Evolutionary conservation across 1,140 invertebrate species (phyloP).

Genomic region (Neoseiulus cucumeris): DNA sequence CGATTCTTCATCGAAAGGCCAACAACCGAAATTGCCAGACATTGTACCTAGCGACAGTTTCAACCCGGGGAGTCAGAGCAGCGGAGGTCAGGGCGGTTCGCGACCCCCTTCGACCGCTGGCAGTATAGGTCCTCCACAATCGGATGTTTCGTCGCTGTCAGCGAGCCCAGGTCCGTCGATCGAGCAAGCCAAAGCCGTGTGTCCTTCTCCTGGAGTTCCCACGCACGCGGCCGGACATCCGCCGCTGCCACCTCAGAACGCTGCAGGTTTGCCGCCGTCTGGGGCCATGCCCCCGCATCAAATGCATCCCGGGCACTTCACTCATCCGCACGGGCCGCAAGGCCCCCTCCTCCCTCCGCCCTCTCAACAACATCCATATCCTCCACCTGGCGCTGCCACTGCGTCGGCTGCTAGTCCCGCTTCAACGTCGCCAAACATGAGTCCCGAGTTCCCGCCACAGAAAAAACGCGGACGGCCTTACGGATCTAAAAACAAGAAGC

Average conservation of each 20-base stretch:
- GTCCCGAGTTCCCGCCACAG: conserved; percentile 13
- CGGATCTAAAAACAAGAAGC: conserved; percentile 22
- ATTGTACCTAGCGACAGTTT: not conserved
- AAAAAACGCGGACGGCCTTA: conserved; percentile 23
- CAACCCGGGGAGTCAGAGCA: not conserved
- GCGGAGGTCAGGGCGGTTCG: conserved; percentile 4
- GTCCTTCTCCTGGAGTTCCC: too few relatives aligned
- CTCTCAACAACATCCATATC: not conserved
- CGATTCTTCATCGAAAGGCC: too few relatives aligned
- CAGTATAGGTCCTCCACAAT: not conserved
- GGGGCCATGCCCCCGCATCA: too few relatives aligned
- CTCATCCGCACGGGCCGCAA: too few relatives aligned
- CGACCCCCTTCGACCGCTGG: not conserved
- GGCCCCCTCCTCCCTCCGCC: too few relatives aligned
- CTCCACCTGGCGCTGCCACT: not conserved
- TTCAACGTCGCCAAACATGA: not conserved
- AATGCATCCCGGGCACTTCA: too few relatives aligned
- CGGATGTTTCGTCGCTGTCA: conserved; percentile 1
- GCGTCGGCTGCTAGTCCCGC: too few relatives aligned
- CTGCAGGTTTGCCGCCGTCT: too few relatives aligned
- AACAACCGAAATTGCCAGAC: not conserved
- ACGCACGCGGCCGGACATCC: too few relatives aligned
- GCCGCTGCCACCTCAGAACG: too few relatives aligned
- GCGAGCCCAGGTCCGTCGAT: not conserved
- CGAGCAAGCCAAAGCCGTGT: too few relatives aligned